phyloP scores from a whole-genome alignment of 2,113 vertebrate species.

The Pituophis catenifer region DNA sequence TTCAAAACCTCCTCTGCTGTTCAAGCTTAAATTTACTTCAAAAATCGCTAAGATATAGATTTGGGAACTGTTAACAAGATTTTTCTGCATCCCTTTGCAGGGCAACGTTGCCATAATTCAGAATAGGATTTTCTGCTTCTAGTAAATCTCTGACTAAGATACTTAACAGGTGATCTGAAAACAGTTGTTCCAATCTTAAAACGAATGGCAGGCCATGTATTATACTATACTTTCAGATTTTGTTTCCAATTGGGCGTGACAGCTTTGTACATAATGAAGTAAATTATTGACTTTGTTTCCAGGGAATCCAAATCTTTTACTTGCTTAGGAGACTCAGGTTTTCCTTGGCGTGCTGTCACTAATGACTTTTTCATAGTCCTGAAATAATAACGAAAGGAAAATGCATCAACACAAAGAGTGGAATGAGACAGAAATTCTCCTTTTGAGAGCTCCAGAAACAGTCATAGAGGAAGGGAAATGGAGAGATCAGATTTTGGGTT shows the following conservation, averaged over 20 bases:
- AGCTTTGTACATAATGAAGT: conserved; percentile 46
- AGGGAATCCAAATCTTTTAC: conserved; percentile 68
- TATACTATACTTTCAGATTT: not conserved
- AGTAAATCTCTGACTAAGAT: not conserved
- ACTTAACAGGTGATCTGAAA: not conserved
- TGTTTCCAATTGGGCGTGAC: conserved; percentile 20
- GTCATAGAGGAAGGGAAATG: conserved; percentile 39
- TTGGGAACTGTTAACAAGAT: not conserved
- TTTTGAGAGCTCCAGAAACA: conserved; percentile 61
- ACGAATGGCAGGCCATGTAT: not conserved
- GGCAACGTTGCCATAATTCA: not conserved
- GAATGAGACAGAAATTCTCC: conserved; percentile 56
- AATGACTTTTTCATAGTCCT: conserved; percentile 66
- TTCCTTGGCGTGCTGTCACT: conserved; percentile 70
- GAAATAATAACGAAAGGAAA: conserved; percentile 67
- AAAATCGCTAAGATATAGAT: not conserved
- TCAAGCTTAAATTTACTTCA: not conserved
- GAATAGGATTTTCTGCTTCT: not conserved
- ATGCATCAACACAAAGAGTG: conserved; percentile 58
- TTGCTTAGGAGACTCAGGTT: conserved; percentile 60
- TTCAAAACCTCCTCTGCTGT: not conserved
- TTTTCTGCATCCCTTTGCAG: not conserved
- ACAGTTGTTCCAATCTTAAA: not conserved
- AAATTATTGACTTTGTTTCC: conserved; percentile 57
- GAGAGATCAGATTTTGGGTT: conserved; percentile 52